Evolutionary conservation across 2,113 vertebrate genomes (phyloP).

Genomic region (Heloderma charlesbogerti): DNA sequence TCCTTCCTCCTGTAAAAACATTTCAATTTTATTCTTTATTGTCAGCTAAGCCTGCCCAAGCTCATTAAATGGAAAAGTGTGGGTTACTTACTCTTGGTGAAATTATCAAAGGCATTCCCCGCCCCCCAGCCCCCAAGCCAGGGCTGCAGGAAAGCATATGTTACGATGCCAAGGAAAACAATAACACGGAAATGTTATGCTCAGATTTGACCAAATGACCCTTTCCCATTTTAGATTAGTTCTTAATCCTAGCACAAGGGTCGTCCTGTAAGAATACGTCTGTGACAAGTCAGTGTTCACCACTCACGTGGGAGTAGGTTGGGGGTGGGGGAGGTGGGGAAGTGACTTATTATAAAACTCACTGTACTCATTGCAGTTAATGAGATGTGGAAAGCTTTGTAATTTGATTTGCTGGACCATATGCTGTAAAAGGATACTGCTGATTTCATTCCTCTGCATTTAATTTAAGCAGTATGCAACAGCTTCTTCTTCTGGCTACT

Average conservation of each 20-base stretch:
- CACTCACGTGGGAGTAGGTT: conserved; percentile 75
- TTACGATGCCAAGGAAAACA: conserved; percentile 82
- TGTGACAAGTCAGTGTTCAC: conserved; percentile 81
- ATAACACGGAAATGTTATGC: conserved; percentile 83
- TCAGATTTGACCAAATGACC: conserved; percentile 84
- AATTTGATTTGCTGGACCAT: conserved; percentile 88
- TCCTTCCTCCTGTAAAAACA: conserved; percentile 71
- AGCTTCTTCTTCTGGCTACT: conserved; percentile 88
- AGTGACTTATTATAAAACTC: conserved; percentile 86
- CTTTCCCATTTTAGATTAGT: conserved; percentile 82
- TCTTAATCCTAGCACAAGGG: conserved; percentile 83
- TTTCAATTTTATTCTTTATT: conserved; percentile 80
- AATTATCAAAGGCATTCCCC: conserved; percentile 83
- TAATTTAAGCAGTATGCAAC: conserved; percentile 89
- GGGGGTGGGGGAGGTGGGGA: conserved; percentile 20
- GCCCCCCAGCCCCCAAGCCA: conserved; percentile 61
- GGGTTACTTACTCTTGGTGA: conserved; percentile 82
- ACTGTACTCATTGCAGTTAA: conserved; percentile 88
- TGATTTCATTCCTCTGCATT: conserved; percentile 87
- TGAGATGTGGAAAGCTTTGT: conserved; percentile 89
- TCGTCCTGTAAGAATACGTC: conserved; percentile 81
- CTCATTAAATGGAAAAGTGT: conserved; percentile 82
- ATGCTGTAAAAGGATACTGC: conserved; percentile 85
- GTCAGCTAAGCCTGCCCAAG: conserved; percentile 81
- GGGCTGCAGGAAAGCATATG: conserved; percentile 79